These are phyloP conservation scores for Parapristionchus giblindavisi DNA, from an alignment of 2,888 invertebrate genomes.

Conservation along the genomic window DNA sequence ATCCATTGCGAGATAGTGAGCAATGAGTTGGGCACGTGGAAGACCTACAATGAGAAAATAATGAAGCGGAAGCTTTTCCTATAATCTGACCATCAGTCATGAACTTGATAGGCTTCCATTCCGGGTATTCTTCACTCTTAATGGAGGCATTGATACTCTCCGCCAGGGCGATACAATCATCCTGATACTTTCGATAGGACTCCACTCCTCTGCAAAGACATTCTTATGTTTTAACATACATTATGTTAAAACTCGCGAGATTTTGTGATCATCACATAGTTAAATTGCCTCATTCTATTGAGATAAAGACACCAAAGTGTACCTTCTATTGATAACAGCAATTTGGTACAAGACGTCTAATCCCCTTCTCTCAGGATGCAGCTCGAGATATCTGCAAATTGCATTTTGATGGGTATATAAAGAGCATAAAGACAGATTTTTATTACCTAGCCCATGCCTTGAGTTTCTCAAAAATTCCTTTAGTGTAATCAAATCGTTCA, in stretches of 20 bases:
- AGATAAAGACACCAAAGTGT: background rate
- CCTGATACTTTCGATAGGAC: conserved; percentile 50
- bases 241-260: background rate
- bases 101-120: conserved; percentile 62
- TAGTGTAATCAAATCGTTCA: conserved; percentile 66
- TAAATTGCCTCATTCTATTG: background rate
- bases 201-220: conserved; percentile 38
- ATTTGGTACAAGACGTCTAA: conserved; percentile 59
- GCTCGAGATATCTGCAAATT: conserved; percentile 48
- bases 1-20: conserved; percentile 66
- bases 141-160: conserved; percentile 52
- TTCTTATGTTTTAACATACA: background rate
- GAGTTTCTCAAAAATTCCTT: conserved; percentile 60
- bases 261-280: background rate
- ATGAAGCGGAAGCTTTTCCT: too few species aligned
- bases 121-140: conserved; percentile 49
- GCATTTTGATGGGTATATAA: background rate
- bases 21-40: conserved; percentile 54
- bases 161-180: conserved; percentile 55
- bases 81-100: conserved; percentile 52
- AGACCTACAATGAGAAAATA: conserved; percentile 44
- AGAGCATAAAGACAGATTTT: background rate
- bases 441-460: conserved; percentile 49
- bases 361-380: conserved; percentile 58
- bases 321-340: conserved; percentile 58